Evolutionary conservation across 2,113 vertebrate genomes (phyloP), one percentile per base, ranked within the genome.

Genomic region (Pelvicachromis taeniatus): DNA sequence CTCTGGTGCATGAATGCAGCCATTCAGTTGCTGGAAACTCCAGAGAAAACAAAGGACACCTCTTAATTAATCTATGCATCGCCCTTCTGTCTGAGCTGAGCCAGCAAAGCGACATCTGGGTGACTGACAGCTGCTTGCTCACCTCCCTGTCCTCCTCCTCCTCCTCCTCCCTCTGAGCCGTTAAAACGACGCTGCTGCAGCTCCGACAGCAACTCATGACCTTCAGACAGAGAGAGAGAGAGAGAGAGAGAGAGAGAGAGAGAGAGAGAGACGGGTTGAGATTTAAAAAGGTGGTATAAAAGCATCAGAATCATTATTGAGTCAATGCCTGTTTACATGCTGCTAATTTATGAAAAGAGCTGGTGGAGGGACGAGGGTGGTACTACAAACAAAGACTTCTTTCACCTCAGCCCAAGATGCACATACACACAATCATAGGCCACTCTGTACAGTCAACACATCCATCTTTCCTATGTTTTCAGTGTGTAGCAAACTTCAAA

Each of bases 181-280:
- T 99, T 99, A 89, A 99, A 99, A 0, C 98, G 97, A 5, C 98
- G 97, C 93, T 99, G 98, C 92, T 99, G 99, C 54, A 99, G 94
- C 94, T 99, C 99, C 0, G 98, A 99, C 21, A 99, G 95, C 65
- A 99, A 89, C 95, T 99, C 98, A 17, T 99, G 99, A 85, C 99
- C 99, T 99, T 58, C 21, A 55, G 29, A 79, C 48, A 70, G 2
- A 79, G 5, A 31, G 3, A 21, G n/a, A 35, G 3, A 65, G 11
- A 21, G 6, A n/a, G 29, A 35, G 2, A 54, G 6, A 65, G 26
- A 29, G 21, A 29, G 31, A 33, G 2, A 50, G 33, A 35, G 11
- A 23, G 31, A 33, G 9, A 31, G 31, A 78, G 40, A 10, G 29
- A 4, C 2, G 48, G 4, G 4, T 19, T 48, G 14, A 54, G 59